These are phyloP conservation scores for Meteorus cinctellus DNA, from an alignment of 2,888 invertebrate species.

Conservation along the genomic window DNA sequence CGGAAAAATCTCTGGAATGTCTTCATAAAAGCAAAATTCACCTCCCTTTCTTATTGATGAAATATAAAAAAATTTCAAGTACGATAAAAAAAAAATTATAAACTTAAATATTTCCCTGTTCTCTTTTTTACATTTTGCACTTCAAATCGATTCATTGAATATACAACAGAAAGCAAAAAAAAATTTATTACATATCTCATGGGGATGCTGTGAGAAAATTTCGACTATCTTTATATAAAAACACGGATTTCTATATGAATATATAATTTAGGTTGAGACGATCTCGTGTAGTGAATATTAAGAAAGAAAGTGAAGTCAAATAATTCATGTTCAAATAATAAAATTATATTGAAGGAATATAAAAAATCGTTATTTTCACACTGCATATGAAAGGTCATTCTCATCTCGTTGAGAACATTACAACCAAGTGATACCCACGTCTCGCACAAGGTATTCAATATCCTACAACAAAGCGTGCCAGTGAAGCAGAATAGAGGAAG, in stretches of 20 bases:
- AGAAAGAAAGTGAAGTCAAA: neutral
- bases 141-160: neutral
- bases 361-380: neutral
- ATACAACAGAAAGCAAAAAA: neutral
- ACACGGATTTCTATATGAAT: neutral
- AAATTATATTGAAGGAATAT: neutral
- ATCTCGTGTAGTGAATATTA: no score
- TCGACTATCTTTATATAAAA: neutral
- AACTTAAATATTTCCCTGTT: neutral
- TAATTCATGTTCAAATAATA: neutral
- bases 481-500: neutral
- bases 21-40: slow-evolving; percentile 9
- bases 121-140: neutral
- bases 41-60: neutral
- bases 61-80: neutral
- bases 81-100: slow-evolving; percentile 1
- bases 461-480: neutral
- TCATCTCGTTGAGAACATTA: no score
- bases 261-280: neutral
- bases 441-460: neutral
- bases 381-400: neutral
- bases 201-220: neutral
- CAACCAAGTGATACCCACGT: neutral
- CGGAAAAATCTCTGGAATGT: slow-evolving; percentile 1
- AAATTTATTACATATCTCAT: neutral